These are phyloP conservation scores for Tetramorium bicarinatum DNA, from an alignment of 2,888 invertebrate genomes.

Conservation along the genomic window DNA sequence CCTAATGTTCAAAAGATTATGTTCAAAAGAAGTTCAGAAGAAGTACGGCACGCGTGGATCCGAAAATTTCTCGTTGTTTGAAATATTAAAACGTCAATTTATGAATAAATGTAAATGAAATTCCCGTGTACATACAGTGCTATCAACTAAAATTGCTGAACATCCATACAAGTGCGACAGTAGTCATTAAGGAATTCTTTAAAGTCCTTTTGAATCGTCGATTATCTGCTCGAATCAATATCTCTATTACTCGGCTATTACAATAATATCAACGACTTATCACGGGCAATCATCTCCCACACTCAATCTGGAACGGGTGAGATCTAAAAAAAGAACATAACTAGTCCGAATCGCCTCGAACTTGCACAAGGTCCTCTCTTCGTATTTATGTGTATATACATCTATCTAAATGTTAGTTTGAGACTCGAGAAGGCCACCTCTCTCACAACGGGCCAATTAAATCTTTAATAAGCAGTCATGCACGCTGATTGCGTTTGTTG, in stretches of 20 bases:
- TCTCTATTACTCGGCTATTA: slow-evolving; percentile 1
- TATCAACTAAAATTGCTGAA: not conserved
- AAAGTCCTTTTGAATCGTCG: slow-evolving; percentile 15
- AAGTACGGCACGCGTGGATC: not conserved
- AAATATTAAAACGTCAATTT: not conserved
- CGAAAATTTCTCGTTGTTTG: not conserved
- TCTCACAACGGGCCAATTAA: slow-evolving; percentile 57
- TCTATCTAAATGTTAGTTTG: slow-evolving; percentile 18
- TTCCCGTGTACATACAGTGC: not conserved
- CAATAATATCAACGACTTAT: slow-evolving; percentile 25
- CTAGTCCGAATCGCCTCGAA: not conserved
- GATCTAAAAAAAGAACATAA: slow-evolving; percentile 10
- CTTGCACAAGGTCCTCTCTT: not conserved
- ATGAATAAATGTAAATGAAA: slow-evolving; percentile 3
- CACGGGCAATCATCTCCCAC: not conserved
- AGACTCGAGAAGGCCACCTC: slow-evolving; percentile 17
- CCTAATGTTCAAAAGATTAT: not conserved
- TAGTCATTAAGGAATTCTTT: slow-evolving; percentile 5
- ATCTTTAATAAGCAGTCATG: slow-evolving; percentile 64
- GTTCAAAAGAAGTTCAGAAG: not conserved
- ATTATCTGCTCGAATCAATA: slow-evolving; percentile 31
- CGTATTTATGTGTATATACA: not conserved
- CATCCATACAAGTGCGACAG: not conserved
- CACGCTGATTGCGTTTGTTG: slow-evolving; percentile 51
- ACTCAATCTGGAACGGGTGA: not conserved